phyloP scores from a whole-genome alignment of 2,113 vertebrate species.

The Gavia stellata region DNA sequence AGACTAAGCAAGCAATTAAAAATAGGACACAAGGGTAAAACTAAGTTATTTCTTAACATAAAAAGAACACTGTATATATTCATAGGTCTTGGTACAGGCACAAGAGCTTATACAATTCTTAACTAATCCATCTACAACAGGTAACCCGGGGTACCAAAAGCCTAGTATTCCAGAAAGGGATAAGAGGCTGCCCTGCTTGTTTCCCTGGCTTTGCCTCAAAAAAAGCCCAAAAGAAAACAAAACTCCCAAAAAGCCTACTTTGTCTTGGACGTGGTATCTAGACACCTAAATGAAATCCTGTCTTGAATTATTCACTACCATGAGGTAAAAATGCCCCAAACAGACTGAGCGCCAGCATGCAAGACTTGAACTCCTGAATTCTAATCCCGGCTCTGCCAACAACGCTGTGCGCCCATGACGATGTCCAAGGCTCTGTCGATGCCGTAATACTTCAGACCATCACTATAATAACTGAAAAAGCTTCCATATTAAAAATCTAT shows the following conservation, averaged over 20 bases:
- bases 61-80: constrained; percentile 4
- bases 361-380: background rate
- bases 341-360: background rate
- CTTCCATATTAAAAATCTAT: background rate
- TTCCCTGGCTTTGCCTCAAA: background rate
- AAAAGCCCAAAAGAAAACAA: background rate
- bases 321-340: background rate
- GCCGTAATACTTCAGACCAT: background rate
- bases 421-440: background rate
- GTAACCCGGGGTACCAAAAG: background rate
- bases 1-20: constrained; percentile 34
- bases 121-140: background rate
- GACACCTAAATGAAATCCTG: background rate
- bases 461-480: background rate
- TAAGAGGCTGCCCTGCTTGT: background rate
- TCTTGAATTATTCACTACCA: background rate
- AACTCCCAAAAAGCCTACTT: background rate
- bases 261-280: background rate
- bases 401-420: accelerated
- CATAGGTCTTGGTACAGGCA: background rate
- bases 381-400: background rate
- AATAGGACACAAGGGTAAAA: constrained; percentile 26
- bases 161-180: background rate
- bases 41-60: background rate
- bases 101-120: background rate